Conservation (phyloP, 1,140 invertebrate genomes). For the Sycobia sp. region DNA sequence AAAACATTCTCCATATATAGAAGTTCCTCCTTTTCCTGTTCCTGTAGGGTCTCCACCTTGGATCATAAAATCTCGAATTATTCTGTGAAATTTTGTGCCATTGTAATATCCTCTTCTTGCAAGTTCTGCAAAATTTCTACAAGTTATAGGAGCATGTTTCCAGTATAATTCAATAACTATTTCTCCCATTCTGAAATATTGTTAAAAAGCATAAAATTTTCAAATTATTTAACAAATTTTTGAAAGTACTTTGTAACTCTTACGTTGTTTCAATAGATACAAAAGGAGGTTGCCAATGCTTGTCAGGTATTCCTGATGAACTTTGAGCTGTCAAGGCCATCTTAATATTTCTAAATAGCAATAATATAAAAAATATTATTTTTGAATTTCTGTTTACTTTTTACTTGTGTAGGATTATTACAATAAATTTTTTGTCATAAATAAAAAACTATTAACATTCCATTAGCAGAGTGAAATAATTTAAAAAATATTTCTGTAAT, state of each 20-base stretch:
- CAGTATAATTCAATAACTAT: conserved; percentile 93
- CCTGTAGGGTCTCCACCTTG: conserved; percentile 94
- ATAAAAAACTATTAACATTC: too few species aligned
- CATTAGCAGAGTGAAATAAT: too few species aligned
- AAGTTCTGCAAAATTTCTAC: conserved; percentile 95
- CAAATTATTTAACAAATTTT: too few species aligned
- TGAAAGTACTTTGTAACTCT: conserved; percentile 46
- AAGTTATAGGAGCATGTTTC: conserved; percentile 96
- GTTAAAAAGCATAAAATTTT: conserved; percentile 24
- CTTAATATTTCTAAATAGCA: too few species aligned
- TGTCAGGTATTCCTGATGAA: conserved; percentile 73
- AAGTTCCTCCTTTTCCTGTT: conserved; percentile 92
- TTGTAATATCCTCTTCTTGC: conserved; percentile 93
- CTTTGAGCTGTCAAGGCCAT: conserved; percentile 18
- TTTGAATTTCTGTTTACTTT: too few species aligned
- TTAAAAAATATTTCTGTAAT: too few species aligned
- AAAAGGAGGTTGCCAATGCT: conserved; percentile 85
- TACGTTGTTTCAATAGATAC: conserved; percentile 81
- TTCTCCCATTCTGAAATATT: conserved; percentile 85
- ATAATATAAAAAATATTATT: too few species aligned
- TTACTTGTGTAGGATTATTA: too few species aligned
- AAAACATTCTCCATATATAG: conserved; percentile 95
- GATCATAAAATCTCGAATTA: conserved; percentile 98
- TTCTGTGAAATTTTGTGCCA: conserved; percentile 93
- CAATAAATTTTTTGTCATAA: too few species aligned